phyloP scores from a whole-genome alignment of 2,113 vertebrate genomes.

The Procavia capensis region DNA sequence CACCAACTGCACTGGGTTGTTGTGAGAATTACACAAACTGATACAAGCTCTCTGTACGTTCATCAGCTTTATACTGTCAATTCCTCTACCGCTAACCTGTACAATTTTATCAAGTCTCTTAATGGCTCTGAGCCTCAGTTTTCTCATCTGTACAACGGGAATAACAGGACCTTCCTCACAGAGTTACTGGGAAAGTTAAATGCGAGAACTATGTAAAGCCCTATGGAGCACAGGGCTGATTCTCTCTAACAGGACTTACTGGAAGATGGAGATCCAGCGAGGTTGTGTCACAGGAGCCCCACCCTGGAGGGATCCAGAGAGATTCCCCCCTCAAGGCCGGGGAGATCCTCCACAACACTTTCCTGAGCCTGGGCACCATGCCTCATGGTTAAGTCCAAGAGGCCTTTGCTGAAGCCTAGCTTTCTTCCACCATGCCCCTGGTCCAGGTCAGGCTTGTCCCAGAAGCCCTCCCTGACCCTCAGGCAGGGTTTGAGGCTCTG shows the following conservation, averaged over 20 bases:
- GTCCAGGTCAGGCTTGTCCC: background rate
- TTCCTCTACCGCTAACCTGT: background rate
- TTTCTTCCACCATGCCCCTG: background rate
- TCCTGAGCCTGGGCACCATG: background rate
- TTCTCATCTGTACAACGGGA: background rate
- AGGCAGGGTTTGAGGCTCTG: background rate
- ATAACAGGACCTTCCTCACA: background rate
- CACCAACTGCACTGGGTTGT: background rate
- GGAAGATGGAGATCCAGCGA: background rate
- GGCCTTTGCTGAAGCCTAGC: background rate
- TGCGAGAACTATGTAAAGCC: background rate
- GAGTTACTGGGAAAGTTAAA: background rate
- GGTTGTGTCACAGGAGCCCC: background rate
- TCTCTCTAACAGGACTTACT: background rate
- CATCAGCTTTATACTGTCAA: fast-evolving
- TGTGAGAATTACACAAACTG: fast-evolving
- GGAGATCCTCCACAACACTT: background rate
- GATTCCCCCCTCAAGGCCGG: background rate
- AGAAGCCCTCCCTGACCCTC: background rate
- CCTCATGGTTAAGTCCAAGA: background rate
- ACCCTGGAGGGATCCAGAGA: background rate
- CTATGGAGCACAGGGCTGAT: background rate
- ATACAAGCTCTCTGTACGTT: fast-evolving
- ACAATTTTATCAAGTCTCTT: background rate
- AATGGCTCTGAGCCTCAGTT: background rate